Evolutionary conservation across 2,113 vertebrate genomes (phyloP), one percentile per base, ranked within the genome.

Genomic region (Pyrgilauda ruficollis): DNA sequence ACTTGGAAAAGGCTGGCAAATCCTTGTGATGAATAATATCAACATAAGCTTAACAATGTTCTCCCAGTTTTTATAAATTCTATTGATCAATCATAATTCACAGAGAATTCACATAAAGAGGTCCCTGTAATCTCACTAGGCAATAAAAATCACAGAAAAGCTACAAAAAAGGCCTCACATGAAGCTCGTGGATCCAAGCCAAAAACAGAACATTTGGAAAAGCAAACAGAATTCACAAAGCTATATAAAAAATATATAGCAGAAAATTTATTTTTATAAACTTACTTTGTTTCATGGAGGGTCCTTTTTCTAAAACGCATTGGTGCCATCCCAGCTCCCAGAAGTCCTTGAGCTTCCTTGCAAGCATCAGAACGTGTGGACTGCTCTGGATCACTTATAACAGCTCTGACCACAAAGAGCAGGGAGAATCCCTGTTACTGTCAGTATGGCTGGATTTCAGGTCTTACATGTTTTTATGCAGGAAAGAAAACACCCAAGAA

Each of bases 371-470:
- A 80, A 80, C 2, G 27, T 15, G 24, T 49, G 88, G 98, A 97
- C 97, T 99, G 98, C 55, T 98, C 98, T 35, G 98, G 98, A 87
- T 99, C 98, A 94, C 98, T 98, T 96, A 98, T 98, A 70, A 98
- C 98, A 91, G 98, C 98, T 96, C 98, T 98, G 85, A 68, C 13
- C 49, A 67, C 39, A 64, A 61, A 92, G 2, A 82, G 26, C n/a
- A 94, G 16, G 15, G 22, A 75, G 50, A 82, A 77, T 7, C 8
- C 23, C 19, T 26, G 41, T 64, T 19, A 85, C 17, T 59, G 46
- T 50, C 31, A 67, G 13, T 22, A 39, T 37, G 9, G 21, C 16
- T 73, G 37, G 46, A 81, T 84, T 81, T 82, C 49, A 92, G 37
- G 53, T 37, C 37, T 63, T 37, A 22, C 1, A 15, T 35, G 46